Evolutionary conservation across 2,888 invertebrate species (phyloP).

Genomic region (Anarsia innoxiella): DNA sequence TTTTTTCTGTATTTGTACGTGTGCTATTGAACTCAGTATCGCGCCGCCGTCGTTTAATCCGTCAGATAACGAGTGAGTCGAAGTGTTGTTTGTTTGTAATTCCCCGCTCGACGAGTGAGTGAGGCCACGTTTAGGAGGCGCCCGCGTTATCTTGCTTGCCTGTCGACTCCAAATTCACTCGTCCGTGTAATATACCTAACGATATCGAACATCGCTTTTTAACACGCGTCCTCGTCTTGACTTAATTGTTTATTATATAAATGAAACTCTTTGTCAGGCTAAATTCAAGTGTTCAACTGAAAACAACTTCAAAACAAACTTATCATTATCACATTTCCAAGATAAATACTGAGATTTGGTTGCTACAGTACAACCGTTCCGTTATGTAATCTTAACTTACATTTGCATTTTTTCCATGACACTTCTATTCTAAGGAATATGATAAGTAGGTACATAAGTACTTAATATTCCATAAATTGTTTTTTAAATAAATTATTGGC

Average conservation of each 20-base stretch:
- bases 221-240: conserved; percentile 13
- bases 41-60: conserved; percentile 31
- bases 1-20: conserved; percentile 34
- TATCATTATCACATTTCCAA: too few relatives aligned
- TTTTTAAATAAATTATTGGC: too few relatives aligned
- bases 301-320: too few relatives aligned
- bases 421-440: too few relatives aligned
- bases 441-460: too few relatives aligned
- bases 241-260: neutral
- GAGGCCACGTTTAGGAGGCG: conserved; percentile 65
- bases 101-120: conserved; percentile 32
- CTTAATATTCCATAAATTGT: too few relatives aligned
- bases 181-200: conserved; percentile 49
- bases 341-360: too few relatives aligned
- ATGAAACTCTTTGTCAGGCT: too few relatives aligned
- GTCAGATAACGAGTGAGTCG: conserved; percentile 51
- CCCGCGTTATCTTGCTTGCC: conserved; percentile 50
- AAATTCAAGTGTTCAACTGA: too few relatives aligned
- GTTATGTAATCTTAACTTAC: too few relatives aligned
- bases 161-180: conserved; percentile 53
- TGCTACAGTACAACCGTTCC: too few relatives aligned
- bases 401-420: too few relatives aligned
- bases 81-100: conserved; percentile 57
- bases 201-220: conserved; percentile 37
- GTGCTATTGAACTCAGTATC: conserved; percentile 48